Conservation (phyloP, 1,140 invertebrate species). For the Branchinecta lynchi region DNA sequence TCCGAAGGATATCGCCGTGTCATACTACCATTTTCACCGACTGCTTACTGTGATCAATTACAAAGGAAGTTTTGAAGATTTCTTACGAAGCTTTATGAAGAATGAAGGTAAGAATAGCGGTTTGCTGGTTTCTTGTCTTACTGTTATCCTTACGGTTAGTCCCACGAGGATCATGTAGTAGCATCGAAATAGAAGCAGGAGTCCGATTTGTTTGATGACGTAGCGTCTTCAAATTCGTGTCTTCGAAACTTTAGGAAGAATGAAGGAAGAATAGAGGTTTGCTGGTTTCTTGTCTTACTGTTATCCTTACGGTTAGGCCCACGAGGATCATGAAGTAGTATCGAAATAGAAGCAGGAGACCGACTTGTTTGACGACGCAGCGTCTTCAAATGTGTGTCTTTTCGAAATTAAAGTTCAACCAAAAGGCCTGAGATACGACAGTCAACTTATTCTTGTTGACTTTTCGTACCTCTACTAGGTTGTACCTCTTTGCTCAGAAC, state of each 20-base stretch:
- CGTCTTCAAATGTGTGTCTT: not conserved
- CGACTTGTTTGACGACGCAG: not conserved
- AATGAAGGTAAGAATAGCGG: slow-evolving; percentile 30
- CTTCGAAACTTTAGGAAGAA: slow-evolving; percentile 33
- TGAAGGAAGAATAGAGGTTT: slow-evolving; percentile 26
- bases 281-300: too few relatives aligned
- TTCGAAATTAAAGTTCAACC: too few relatives aligned
- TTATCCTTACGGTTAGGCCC: slow-evolving; percentile 3
- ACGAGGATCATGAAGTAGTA: not conserved
- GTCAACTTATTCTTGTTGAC: too few relatives aligned
- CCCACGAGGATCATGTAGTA: not conserved
- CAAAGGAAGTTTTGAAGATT: slow-evolving; percentile 31
- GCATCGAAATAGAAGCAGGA: not conserved
- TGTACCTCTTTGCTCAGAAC: too few relatives aligned
- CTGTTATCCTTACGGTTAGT: not conserved
- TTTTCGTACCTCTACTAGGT: too few relatives aligned
- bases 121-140: too few relatives aligned
- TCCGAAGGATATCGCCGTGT: slow-evolving; percentile 37
- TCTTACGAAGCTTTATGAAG: slow-evolving; percentile 33
- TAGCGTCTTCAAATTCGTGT: too few relatives aligned
- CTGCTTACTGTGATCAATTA: slow-evolving; percentile 31
- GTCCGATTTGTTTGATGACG: slow-evolving; percentile 5
- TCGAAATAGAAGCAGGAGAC: not conserved
- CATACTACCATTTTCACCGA: slow-evolving; percentile 35
- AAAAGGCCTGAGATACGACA: too few relatives aligned